Conservation (phyloP, 2,888 invertebrate genomes). For the Sesia apiformis region DNA sequence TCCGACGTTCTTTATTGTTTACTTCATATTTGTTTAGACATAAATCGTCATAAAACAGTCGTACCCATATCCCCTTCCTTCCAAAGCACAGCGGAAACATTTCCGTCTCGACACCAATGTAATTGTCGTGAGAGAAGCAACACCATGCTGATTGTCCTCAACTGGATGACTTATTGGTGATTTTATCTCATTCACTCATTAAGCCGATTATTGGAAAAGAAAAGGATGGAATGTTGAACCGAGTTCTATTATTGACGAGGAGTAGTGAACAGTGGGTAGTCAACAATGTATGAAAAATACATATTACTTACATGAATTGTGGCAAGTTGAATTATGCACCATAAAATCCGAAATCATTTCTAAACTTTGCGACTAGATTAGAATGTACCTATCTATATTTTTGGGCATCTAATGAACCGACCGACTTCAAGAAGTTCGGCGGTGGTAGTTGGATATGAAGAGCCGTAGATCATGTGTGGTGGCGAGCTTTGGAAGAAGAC, state of each 20-base stretch:
- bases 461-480: no score
- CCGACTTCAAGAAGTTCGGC: no score
- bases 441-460: no score
- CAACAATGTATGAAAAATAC: not conserved
- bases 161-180: slow-evolving; percentile 32
- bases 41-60: slow-evolving; percentile 19
- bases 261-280: not conserved
- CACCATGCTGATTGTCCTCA: slow-evolving; percentile 25
- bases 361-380: no score
- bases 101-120: slow-evolving; percentile 56
- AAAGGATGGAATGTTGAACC: slow-evolving; percentile 20
- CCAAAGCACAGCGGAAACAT: slow-evolving; percentile 33
- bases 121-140: slow-evolving; percentile 53
- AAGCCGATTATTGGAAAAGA: slow-evolving; percentile 10
- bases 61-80: slow-evolving; percentile 26
- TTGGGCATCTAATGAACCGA: no score
- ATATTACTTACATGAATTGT: no score
- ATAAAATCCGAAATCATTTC: no score
- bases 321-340: no score
- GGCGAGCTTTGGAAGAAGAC: no score
- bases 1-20: not conserved
- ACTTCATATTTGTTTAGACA: slow-evolving; percentile 6
- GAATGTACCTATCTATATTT: no score
- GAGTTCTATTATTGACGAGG: slow-evolving; percentile 16
- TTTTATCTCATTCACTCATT: slow-evolving; percentile 19